Evolutionary conservation across 2,797 vertebrate genomes (phyloP).

Genomic region (Chanos chanos): DNA sequence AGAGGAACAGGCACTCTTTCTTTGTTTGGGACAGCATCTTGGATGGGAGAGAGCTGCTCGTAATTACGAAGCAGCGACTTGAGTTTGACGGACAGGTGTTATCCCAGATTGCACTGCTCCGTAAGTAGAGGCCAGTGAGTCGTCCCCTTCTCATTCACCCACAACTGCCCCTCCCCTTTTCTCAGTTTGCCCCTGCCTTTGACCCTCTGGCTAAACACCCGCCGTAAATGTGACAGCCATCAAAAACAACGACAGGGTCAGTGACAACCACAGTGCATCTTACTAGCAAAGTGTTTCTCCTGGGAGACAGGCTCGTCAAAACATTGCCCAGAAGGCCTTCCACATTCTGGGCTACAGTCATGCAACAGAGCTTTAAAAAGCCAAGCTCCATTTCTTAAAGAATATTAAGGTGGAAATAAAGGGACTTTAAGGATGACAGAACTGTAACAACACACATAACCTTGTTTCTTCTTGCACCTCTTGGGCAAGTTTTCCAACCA

Average conservation of each 20-base stretch:
- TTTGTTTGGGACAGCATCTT: slow-evolving; percentile 16
- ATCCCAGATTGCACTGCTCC: slow-evolving; percentile 50
- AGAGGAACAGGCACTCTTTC: slow-evolving; percentile 18
- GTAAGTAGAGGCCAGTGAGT: slow-evolving; percentile 40
- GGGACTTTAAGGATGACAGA: too few relatives aligned
- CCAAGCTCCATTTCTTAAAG: too few relatives aligned
- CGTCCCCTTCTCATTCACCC: too few relatives aligned
- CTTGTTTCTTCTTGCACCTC: too few relatives aligned
- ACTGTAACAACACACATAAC: too few relatives aligned
- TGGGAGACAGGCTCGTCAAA: slow-evolving; percentile 26
- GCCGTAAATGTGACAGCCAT: slow-evolving; percentile 56
- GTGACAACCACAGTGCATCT: slow-evolving; percentile 28
- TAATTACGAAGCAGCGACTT: slow-evolving; percentile 41
- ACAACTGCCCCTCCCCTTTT: too few relatives aligned
- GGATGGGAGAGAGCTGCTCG: slow-evolving; percentile 42
- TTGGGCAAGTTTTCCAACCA: slow-evolving; percentile 36
- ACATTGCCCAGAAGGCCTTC: slow-evolving; percentile 19
- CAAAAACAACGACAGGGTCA: slow-evolving; percentile 55
- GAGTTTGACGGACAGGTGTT: slow-evolving; percentile 45
- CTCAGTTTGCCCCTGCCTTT: slow-evolving; percentile 13
- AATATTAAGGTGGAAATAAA: too few relatives aligned
- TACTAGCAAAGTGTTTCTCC: slow-evolving; percentile 25
- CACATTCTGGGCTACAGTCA: background rate
- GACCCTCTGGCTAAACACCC: slow-evolving; percentile 54
- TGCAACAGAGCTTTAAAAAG: too few relatives aligned